Evolutionary conservation across 2,113 vertebrate species (phyloP).

Genomic region (Australoheros scitulus): DNA sequence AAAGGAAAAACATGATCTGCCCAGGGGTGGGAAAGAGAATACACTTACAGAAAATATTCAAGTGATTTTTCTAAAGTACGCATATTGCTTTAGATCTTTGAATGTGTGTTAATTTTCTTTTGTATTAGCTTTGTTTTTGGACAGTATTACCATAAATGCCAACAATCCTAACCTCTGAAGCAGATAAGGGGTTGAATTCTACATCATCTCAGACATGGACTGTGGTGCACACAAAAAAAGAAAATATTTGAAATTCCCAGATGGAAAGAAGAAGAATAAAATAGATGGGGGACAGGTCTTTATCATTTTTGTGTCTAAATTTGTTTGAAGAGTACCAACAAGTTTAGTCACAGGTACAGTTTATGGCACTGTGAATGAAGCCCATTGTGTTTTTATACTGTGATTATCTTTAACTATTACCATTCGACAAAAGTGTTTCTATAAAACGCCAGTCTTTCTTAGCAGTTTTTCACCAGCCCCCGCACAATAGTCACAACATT

Average conservation of each 20-base stretch:
- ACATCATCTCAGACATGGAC: not conserved
- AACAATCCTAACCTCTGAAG: not conserved
- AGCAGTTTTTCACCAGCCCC: not conserved
- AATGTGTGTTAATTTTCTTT: not conserved
- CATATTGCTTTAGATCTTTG: not conserved
- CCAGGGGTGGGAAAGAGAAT: not conserved
- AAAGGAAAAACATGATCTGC: constrained; percentile 3
- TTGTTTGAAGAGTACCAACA: not conserved
- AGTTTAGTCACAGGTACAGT: not conserved
- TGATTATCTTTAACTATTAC: not conserved
- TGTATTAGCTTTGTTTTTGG: not conserved
- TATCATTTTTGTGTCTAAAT: not conserved
- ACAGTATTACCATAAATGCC: not conserved
- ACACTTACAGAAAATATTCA: not conserved
- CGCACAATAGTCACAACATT: not conserved
- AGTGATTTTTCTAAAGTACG: constrained; percentile 1
- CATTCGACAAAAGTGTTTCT: not conserved
- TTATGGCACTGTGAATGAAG: not conserved
- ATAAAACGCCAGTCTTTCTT: not conserved
- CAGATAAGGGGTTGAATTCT: not conserved
- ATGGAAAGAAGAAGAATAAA: not conserved
- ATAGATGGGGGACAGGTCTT: not conserved
- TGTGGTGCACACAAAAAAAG: not conserved
- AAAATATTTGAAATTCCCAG: not conserved
- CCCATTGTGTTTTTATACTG: not conserved